Conservation (phyloP, 2,797 vertebrate species). For the Characodon lateralis region DNA sequence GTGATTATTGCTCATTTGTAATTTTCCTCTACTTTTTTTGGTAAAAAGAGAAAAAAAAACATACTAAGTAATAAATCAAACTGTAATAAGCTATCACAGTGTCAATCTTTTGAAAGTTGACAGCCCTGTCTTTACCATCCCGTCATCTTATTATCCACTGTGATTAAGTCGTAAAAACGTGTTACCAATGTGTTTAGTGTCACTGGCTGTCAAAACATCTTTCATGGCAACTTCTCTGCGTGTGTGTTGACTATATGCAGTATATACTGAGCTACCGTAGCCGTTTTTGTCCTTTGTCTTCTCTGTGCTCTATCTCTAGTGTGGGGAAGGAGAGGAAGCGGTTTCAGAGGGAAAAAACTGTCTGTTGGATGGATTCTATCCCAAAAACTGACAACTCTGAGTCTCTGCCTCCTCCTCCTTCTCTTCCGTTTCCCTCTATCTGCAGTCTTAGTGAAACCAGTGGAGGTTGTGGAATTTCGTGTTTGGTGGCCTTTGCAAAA, state of each 20-base stretch:
- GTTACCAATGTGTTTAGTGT: constrained; percentile 98
- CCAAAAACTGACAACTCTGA: constrained; percentile 10
- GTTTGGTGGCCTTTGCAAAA: constrained; percentile 95
- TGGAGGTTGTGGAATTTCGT: constrained; percentile 99
- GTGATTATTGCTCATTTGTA: constrained; percentile 76
- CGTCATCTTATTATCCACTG: constrained; percentile 95
- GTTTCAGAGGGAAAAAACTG: constrained; percentile 30
- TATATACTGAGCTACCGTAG: constrained; percentile 99
- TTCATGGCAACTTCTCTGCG: constrained; percentile 95
- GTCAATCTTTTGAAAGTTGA: constrained; percentile 86
- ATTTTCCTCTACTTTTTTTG: constrained; percentile 61
- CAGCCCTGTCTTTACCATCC: constrained; percentile 83
- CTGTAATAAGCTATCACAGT: constrained; percentile 84
- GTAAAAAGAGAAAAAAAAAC: constrained; percentile 64
- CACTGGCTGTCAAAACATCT: constrained; percentile 94
- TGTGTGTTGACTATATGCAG: constrained; percentile 99
- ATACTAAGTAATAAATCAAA: constrained; percentile 73
- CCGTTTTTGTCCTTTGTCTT: constrained; percentile 99
- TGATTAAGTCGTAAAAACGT: constrained; percentile 94
- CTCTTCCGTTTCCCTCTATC: constrained; percentile 54
- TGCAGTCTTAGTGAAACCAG: constrained; percentile 99
- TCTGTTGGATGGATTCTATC: constrained; percentile 10
- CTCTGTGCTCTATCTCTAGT: constrained; percentile 98
- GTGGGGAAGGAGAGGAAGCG: constrained; percentile 76
- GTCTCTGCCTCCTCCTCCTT: constrained; percentile 59